Evolutionary conservation across 2,113 vertebrate species (phyloP), one percentile per base, ranked within the genome.

Genomic region (Platysternon megacephalum): DNA sequence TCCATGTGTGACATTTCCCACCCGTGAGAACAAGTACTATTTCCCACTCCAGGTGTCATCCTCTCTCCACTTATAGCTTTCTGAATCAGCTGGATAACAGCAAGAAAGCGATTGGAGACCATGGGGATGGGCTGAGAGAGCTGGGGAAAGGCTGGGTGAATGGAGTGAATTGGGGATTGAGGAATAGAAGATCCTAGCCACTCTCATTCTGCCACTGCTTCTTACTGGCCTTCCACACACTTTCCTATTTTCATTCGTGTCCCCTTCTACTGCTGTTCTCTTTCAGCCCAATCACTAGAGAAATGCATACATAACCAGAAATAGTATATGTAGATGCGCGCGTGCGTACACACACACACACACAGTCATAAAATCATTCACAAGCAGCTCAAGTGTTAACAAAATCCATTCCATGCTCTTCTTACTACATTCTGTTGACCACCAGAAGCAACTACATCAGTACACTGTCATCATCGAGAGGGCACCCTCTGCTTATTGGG

Each of bases 61-160:
- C 28, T 86, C 5, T 56, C 32, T 86, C 32, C 5, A 65, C 6
- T 53, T 16, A 52, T 13, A 86, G 58, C 81, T 65, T 79, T 72
- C 81, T 58, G 6, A 84, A 7, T 51, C 10, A 51, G 6, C 3
- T 72, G 85, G 16, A 39, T 53, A 83, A 39, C 32, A 78, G 51
- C 14, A 76, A 29, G 19, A 89, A 4, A 32, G 53, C n/a, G 22
- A 81, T 42, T 82, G 74, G 24, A 88, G 22, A 85, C 6, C 5
- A 91, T 52, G 26, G 5, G 8, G 17, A 39, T 19, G 48, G 1
- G 2, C 6, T 12, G 0, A 1, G 28, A 78, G n/a, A 86, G 13
- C 24, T 56, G 10, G 24, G 55, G 53, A 10, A 56, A 56, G 11
- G 61, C 91, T 78, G 3, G 2, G 2, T 79, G 35, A 56, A 82